phyloP scores from a whole-genome alignment of 2,113 vertebrate species.

The Phoxinus phoxinus region DNA sequence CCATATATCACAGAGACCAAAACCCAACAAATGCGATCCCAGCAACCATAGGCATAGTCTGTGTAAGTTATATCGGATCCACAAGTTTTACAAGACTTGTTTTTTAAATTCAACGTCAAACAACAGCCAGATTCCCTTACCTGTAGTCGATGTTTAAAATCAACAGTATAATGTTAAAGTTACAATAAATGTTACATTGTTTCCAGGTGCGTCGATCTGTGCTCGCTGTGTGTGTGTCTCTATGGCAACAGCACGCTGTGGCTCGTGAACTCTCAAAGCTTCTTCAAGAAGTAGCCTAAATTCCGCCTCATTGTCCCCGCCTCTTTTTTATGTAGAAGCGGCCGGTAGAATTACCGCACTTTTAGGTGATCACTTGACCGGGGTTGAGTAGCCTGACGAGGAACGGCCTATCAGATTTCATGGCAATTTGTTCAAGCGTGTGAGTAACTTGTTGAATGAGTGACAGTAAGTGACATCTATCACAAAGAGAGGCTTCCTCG shows the following conservation, averaged over 20 bases:
- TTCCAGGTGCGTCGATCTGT: constrained; percentile 53
- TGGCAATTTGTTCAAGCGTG: constrained; percentile 39
- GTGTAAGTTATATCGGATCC: no score
- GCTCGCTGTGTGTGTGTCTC: constrained; percentile 58
- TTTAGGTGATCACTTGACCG: constrained; percentile 47
- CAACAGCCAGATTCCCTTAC: background rate
- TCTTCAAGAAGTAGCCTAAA: background rate
- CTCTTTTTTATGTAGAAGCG: constrained; percentile 34
- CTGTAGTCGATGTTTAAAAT: background rate
- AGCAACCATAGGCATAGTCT: background rate
- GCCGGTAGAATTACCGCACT: constrained; percentile 55
- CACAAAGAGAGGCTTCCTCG: constrained; percentile 24
- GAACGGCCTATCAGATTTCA: constrained; percentile 61
- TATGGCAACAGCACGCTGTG: constrained; percentile 70
- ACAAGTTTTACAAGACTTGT: background rate
- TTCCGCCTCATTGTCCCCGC: constrained; percentile 8
- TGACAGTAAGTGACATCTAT: constrained; percentile 47
- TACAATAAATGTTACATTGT: background rate
- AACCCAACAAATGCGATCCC: background rate
- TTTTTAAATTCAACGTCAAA: background rate
- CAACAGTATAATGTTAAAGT: background rate
- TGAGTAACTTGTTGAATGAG: constrained; percentile 55
- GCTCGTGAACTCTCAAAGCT: constrained; percentile 47
- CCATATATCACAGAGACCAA: no score
- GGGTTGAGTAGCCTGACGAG: background rate